phyloP scores from a whole-genome alignment of 2,888 invertebrate genomes.

The Thecophora atra region DNA sequence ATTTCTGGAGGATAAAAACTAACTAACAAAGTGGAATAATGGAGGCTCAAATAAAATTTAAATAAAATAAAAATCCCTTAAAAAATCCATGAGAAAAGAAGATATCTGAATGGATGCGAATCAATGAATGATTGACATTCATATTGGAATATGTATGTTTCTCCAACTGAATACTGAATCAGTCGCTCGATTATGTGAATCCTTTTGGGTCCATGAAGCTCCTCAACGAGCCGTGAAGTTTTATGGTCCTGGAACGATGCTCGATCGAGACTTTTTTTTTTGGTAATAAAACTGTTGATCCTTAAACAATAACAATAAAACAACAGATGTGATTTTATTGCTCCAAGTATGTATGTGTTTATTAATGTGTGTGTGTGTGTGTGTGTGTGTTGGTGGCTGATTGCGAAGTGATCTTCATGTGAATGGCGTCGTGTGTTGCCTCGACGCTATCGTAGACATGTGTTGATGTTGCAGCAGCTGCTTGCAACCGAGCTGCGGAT shows the following conservation, averaged over 20 bases:
- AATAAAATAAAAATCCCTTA: too few relatives aligned
- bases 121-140: too few relatives aligned
- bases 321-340: background rate
- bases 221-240: constrained; percentile 9
- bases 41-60: too few relatives aligned
- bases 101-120: too few relatives aligned
- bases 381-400: background rate
- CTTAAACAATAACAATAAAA: background rate
- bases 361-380: background rate
- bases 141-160: too few relatives aligned
- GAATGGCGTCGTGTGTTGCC: background rate
- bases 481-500: constrained; percentile 14
- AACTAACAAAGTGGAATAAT: too few relatives aligned
- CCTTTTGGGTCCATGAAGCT: too few relatives aligned
- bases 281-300: background rate
- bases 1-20: too few relatives aligned
- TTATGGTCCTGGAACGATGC: constrained; percentile 21
- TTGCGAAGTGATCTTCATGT: background rate
- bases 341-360: background rate
- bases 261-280: background rate
- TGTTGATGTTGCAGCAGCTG: background rate
- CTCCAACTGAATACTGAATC: too few relatives aligned
- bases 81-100: too few relatives aligned
- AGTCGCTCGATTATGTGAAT: background rate
- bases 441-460: constrained; percentile 9